Evolutionary conservation across 2,797 vertebrate species (phyloP).

Genomic region (Serranus cabrilla): DNA sequence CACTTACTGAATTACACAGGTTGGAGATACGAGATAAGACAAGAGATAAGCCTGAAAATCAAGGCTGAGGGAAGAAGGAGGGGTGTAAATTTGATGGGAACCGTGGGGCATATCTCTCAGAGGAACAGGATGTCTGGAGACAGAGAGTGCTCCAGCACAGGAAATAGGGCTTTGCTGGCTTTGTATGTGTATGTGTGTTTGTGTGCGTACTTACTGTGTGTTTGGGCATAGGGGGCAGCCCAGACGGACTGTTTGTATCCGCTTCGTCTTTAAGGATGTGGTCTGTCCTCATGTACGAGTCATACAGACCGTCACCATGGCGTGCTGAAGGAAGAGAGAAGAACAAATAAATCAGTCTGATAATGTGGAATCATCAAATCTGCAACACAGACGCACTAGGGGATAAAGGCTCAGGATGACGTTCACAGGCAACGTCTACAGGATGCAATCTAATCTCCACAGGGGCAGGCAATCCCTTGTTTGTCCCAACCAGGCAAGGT

Average conservation of each 20-base stretch:
- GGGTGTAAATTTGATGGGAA: slow-evolving; percentile 21
- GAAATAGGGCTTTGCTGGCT: slow-evolving; percentile 57
- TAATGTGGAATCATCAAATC: slow-evolving; percentile 15
- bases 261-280: slow-evolving; percentile 92
- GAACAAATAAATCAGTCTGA: slow-evolving; percentile 34
- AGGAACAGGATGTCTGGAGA: slow-evolving; percentile 74
- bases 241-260: slow-evolving; percentile 89
- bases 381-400: background rate
- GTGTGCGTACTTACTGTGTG: slow-evolving; percentile 89
- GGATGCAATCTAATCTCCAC: slow-evolving; percentile 47
- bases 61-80: background rate
- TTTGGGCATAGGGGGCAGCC: slow-evolving; percentile 90
- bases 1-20: slow-evolving; percentile 12
- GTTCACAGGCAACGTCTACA: background rate
- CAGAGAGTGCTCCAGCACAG: slow-evolving; percentile 54
- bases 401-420: slow-evolving; percentile 21
- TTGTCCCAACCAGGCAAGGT: slow-evolving; percentile 35
- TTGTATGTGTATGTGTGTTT: slow-evolving; percentile 15
- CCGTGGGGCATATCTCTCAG: slow-evolving; percentile 49
- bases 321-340: slow-evolving; percentile 82
- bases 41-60: slow-evolving; percentile 17
- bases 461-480: background rate
- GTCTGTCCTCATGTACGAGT: slow-evolving; percentile 98
- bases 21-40: slow-evolving; percentile 22
- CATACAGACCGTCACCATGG: slow-evolving; percentile 93